Base-by-base conservation (phyloP, 1,140 invertebrate species). In the Leptestheria dahalacensis region DNA sequence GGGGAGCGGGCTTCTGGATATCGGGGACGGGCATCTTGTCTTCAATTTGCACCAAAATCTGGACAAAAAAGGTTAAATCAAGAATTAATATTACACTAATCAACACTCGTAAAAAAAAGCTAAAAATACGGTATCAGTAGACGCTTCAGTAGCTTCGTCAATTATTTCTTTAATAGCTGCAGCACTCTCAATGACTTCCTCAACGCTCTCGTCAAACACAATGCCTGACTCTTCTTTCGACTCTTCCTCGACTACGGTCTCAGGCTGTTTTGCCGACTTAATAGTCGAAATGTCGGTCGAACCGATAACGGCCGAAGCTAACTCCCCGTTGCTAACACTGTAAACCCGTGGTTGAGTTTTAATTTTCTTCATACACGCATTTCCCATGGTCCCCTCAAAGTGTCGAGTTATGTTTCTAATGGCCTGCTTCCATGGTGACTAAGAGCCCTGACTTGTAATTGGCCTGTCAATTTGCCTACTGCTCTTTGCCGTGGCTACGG, bases 1-100 rank as follows among this genome's bases (percentile, higher is more conserved):
- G 74, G 21, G 94, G 94, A 23, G 94, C 93, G 64, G 84, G 86
- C 70, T 93, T 88, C 66, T 88, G 85, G 55, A 92, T 70, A 66
- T 80, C 70, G 59, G 81, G 83, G 50, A 60, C 49, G 9, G 53
- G 53, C 53, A 56, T 56, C 26, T 26, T 56, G 53, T 33, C 53
- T 56, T 56, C 53, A 28, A 41, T 10, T 25, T 56, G 24, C 15
- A 9, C 33, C 15, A 15, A 41, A 41, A 41, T 41, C 33, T 41
- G 33, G 33, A 41, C 6, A 9, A 41, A 6, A 41, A 15, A 41
- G 15, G 15, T 41, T 41, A 41, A 41, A 15, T 41, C 6, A 41
- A 6, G 6, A 41, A 41, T 41, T n/a, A n/a, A n/a, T n/a, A n/a
- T n/a, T n/a, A n/a, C n/a, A n/a, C n/a, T n/a, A n/a, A n/a, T n/a